These are phyloP conservation scores for Hypselothyrea guttata DNA, from an alignment of 2,888 invertebrate genomes.

Conservation along the genomic window DNA sequence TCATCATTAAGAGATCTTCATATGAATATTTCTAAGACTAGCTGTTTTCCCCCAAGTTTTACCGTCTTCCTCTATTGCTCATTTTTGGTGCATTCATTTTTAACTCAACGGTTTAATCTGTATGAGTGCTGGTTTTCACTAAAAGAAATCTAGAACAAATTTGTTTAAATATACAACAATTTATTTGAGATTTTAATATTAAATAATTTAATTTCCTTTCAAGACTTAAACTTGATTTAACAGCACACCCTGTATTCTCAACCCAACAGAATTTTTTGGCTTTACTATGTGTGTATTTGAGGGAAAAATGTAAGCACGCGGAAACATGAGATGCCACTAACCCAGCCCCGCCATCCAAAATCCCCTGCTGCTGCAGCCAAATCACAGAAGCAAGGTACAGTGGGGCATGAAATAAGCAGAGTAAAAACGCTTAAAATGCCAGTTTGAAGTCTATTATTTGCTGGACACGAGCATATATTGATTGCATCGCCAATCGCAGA, in stretches of 20 bases:
- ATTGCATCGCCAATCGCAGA: constrained; percentile 74
- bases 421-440: constrained; percentile 68
- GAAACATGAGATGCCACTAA: constrained; percentile 53
- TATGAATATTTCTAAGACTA: too few species aligned
- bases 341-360: not conserved
- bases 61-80: too few species aligned
- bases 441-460: constrained; percentile 80
- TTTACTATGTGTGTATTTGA: constrained; percentile 60
- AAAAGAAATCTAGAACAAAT: too few species aligned
- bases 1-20: too few species aligned
- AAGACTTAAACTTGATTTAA: not conserved
- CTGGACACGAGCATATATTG: constrained; percentile 81
- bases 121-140: too few species aligned
- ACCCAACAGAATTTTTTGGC: constrained; percentile 58
- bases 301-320: constrained; percentile 59
- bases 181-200: too few species aligned
- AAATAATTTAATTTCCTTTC: too few species aligned
- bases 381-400: constrained; percentile 2
- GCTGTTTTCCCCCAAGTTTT: too few species aligned
- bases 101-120: too few species aligned
- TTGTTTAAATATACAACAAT: too few species aligned
- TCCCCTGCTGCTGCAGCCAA: too few species aligned
- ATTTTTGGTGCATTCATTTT: too few species aligned
- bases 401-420: constrained; percentile 14
- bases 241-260: constrained; percentile 45